Evolutionary conservation across 2,797 vertebrate genomes (phyloP).

Genomic region (Pangasius djambal): DNA sequence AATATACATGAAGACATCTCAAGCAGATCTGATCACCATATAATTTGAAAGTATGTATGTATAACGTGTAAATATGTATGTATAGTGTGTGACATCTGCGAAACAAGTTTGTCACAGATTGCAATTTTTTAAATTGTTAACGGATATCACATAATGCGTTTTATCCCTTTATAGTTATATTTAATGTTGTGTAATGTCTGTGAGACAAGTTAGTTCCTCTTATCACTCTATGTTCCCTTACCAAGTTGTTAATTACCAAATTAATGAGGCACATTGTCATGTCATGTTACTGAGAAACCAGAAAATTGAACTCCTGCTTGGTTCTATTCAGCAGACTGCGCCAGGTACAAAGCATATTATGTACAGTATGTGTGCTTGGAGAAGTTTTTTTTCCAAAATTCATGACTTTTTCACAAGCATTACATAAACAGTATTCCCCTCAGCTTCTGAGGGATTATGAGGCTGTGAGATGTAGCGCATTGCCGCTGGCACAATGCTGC

Average conservation of each 20-base stretch:
- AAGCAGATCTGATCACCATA: not conserved
- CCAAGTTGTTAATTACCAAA: no score
- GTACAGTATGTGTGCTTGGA: not conserved
- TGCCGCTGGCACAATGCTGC: slow-evolving; percentile 47
- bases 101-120: not conserved
- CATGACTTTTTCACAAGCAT: slow-evolving; percentile 32
- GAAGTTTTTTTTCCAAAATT: slow-evolving; percentile 39
- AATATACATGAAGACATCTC: not conserved
- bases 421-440: slow-evolving; percentile 19
- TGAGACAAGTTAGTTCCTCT: not conserved
- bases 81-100: not conserved
- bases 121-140: not conserved
- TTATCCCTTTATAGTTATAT: not conserved
- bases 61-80: not conserved
- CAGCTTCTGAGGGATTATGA: not conserved
- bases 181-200: not conserved
- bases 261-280: not conserved
- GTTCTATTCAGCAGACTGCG: not conserved
- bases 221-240: not conserved
- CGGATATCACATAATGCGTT: not conserved
- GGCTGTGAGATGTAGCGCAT: slow-evolving; percentile 8
- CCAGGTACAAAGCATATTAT: not conserved
- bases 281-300: not conserved
- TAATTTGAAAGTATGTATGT: not conserved
- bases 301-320: not conserved